These are phyloP conservation scores for Gastracanthus pulcherrimus DNA, from an alignment of 2,888 invertebrate genomes.

Conservation along the genomic window DNA sequence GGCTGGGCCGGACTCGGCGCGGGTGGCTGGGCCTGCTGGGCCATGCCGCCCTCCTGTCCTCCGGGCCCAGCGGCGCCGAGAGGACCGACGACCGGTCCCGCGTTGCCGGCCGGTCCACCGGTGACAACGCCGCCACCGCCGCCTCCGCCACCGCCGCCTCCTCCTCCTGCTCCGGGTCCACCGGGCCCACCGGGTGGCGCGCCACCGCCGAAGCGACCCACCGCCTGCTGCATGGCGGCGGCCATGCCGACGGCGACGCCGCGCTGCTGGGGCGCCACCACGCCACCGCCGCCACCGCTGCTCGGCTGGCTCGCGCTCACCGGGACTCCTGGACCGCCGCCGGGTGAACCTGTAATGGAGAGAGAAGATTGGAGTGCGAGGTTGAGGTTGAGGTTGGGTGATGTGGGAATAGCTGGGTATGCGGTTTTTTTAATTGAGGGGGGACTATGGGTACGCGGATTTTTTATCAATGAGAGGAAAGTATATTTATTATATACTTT, in stretches of 20 bases:
- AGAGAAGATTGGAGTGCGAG: no score
- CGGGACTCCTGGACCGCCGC: conserved; percentile 70
- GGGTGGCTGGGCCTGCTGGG: conserved; percentile 86
- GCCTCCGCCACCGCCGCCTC: conserved; percentile 76
- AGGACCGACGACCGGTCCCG: no score
- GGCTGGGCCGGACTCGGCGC: conserved; percentile 89
- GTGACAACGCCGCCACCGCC: conserved; percentile 79
- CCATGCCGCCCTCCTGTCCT: conserved; percentile 83
- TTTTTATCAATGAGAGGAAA: no score
- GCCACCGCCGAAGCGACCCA: conserved; percentile 74
- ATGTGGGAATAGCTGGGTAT: no score
- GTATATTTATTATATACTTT: no score
- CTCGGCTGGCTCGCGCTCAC: conserved; percentile 71
- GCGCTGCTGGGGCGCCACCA: conserved; percentile 80
- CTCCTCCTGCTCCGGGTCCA: conserved; percentile 79
- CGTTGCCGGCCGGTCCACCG: conserved; percentile 76
- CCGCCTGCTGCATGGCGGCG: conserved; percentile 75
- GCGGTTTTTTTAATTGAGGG: no score
- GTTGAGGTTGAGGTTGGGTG: no score
- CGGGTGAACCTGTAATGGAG: conserved; percentile 68
- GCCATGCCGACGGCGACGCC: conserved; percentile 75
- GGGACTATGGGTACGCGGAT: no score
- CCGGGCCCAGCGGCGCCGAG: conserved; percentile 76
- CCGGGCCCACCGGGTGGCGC: conserved; percentile 44
- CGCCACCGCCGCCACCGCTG: no score